Evolutionary conservation across 1,140 invertebrate genomes (phyloP).

Genomic region (Periplaneta americana): DNA sequence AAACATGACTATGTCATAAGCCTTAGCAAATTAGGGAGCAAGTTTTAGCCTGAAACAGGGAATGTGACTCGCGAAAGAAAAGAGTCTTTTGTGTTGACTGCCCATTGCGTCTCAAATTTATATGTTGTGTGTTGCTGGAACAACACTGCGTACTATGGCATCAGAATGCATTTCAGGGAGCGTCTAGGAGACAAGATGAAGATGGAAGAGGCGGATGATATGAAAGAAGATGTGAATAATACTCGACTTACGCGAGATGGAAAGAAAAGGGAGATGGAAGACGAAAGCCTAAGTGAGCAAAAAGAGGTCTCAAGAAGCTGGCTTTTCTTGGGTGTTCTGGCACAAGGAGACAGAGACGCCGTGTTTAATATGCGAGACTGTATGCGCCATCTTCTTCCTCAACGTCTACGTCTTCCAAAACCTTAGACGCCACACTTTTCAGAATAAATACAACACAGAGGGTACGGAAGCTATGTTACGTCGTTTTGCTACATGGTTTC

Average conservation of each 20-base stretch:
- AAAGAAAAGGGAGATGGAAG: background rate
- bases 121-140: background rate
- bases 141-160: background rate
- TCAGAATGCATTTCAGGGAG: background rate
- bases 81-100: too few relatives aligned
- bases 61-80: too few relatives aligned
- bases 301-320: background rate
- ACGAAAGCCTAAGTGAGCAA: background rate
- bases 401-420: background rate
- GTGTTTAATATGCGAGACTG: background rate
- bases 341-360: background rate
- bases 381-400: background rate
- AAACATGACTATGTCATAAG: too few relatives aligned
- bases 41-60: too few relatives aligned
- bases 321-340: too few relatives aligned
- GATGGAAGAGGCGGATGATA: background rate
- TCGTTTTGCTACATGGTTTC: too few relatives aligned
- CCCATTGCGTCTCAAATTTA: background rate
- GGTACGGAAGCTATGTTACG: too few relatives aligned
- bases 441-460: background rate
- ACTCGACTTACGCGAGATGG: background rate
- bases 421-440: background rate
- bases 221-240: background rate
- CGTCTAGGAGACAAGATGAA: background rate
- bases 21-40: too few relatives aligned